Evolutionary conservation across 2,888 invertebrate species (phyloP), one percentile per base, ranked within the genome.

Genomic region (Eupithecia vulgata): DNA sequence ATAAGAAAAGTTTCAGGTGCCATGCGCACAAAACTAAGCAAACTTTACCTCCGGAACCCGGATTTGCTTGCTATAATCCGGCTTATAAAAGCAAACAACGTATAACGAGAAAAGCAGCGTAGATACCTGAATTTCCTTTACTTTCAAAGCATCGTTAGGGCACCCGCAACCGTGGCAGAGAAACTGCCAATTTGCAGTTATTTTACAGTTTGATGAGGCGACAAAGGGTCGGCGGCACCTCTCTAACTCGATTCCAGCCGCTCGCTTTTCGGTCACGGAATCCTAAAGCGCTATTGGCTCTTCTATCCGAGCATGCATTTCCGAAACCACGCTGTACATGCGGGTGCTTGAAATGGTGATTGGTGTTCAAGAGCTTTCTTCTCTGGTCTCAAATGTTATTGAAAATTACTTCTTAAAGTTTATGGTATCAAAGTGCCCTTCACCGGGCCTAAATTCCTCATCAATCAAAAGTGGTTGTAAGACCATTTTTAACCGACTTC

Each of bases 181-280:
- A 81, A 83, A 85, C 90, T 91, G 87, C 87, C 92, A 93, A 93
- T 93, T 93, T 91, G 89, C 87, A 91, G 88, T 87, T 86, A 92
- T 93, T 93, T 93, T 91, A 89, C 87, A 91, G 88, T 87, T 86
- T 90, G 90, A 91, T 90, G 91, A 90, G 82, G 84, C 86, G 87
- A 90, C 91, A 91, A 91, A 91, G 90, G 90, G 86, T 83, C 85
- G 83, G 80, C 79, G 77, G 80, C 77, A 81, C 81, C 82, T 82
- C 82, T 82, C 83, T 87, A 89, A 90, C 87, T 88, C 87, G 84
- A 90, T 88, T 85, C 83, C 79, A 81, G 81, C 82, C 81, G 83
- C 81, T 84, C 78, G 81, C 86, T 85, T 88, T 89, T 89, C 84
- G 81, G 74, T 81, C 83, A 85, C 85, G 85, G 85, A 85, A 85